A percentile compares a stretch with the other conserved stretches of the same genome.
phyloP scores from a whole-genome alignment of 2,113 vertebrate species.

The Emydura subglobosa region DNA sequence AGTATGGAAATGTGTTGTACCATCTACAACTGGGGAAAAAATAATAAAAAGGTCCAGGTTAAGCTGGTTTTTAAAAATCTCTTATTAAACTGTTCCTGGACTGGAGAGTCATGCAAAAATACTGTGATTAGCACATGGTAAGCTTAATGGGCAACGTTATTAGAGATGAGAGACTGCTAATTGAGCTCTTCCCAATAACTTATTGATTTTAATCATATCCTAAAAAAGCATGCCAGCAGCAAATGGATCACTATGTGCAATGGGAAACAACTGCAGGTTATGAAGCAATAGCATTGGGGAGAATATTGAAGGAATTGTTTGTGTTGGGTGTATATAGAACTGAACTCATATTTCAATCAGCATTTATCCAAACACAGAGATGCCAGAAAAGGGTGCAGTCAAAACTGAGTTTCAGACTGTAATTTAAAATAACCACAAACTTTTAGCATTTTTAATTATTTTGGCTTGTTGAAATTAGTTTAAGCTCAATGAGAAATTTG shows the following conservation, averaged over 20 bases:
- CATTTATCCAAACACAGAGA: conserved; percentile 61
- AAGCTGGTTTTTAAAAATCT: conserved; percentile 52
- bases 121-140: conserved; percentile 59
- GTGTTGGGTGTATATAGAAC: conserved; percentile 63
- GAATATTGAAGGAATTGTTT: conserved; percentile 63
- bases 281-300: conserved; percentile 45
- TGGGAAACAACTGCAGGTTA: neutral
- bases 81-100: neutral
- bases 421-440: conserved; percentile 74
- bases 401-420: conserved; percentile 69
- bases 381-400: conserved; percentile 56
- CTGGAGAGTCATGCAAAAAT: conserved; percentile 49
- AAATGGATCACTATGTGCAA: conserved; percentile 52
- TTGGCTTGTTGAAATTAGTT: conserved; percentile 69
- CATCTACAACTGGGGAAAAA: neutral
- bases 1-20: neutral
- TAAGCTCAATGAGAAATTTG: conserved; percentile 67
- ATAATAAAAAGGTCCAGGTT: neutral
- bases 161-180: conserved; percentile 76
- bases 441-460: conserved; percentile 72
- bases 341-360: conserved; percentile 64
- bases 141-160: conserved; percentile 63
- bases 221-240: conserved; percentile 61
- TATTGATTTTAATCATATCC: conserved; percentile 77
- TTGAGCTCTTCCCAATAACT: conserved; percentile 77